Evolutionary conservation across 2,113 vertebrate species (phyloP).

Genomic region (Misgurnus anguillicaudatus): DNA sequence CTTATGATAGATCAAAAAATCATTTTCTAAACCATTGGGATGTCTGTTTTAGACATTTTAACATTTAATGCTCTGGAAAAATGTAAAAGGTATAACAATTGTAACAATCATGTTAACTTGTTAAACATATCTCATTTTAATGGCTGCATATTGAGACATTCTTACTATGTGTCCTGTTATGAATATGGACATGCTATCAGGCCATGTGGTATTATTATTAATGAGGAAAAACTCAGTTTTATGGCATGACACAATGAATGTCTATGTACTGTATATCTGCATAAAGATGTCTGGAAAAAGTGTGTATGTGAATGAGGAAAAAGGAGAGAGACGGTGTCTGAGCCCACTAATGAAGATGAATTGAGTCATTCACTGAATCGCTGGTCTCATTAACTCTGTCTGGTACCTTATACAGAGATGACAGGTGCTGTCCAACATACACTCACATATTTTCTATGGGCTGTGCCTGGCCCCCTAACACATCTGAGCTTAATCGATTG

Average conservation of each 20-base stretch:
- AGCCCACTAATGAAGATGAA: conserved; percentile 51
- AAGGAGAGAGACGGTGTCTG: background rate
- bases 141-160: conserved; percentile 17
- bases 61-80: conserved; percentile 29
- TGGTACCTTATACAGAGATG: conserved; percentile 30
- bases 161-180: conserved; percentile 24
- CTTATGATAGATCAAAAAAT: conserved; percentile 28
- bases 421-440: conserved; percentile 38
- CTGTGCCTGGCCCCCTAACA: background rate
- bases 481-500: conserved; percentile 24
- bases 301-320: conserved; percentile 33
- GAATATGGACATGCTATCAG: conserved; percentile 12
- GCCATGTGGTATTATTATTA: conserved; percentile 29
- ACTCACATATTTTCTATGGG: conserved; percentile 17
- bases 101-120: conserved; percentile 38
- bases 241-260: conserved; percentile 25
- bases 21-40: conserved; percentile 20
- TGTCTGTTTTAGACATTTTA: conserved; percentile 39
- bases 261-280: conserved; percentile 19
- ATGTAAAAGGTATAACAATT: conserved; percentile 34
- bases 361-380: conserved; percentile 38
- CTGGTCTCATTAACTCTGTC: conserved; percentile 44
- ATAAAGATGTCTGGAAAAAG: conserved; percentile 27
- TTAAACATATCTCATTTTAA: conserved; percentile 39
- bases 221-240: conserved; percentile 6